Conservation (phyloP, 2,113 vertebrate genomes). For the Sitta europaea region DNA sequence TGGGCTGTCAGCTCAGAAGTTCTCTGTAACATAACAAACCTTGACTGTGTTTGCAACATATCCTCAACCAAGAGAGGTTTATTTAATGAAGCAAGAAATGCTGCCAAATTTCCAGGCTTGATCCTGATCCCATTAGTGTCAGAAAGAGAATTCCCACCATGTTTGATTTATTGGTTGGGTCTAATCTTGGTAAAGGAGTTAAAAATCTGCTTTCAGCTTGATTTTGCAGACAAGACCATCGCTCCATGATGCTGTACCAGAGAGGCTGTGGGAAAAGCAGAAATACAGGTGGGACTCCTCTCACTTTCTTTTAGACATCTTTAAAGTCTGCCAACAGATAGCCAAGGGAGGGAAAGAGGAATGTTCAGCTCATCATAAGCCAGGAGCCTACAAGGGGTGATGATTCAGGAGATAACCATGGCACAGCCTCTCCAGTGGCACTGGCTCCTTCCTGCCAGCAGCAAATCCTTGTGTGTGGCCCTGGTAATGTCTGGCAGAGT, state of each 20-base stretch:
- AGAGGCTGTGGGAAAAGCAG: not conserved
- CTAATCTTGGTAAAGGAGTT: not conserved
- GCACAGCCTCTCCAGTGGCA: not conserved
- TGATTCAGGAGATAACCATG: not conserved
- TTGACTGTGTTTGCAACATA: not conserved
- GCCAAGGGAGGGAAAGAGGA: not conserved
- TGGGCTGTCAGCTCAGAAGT: not conserved
- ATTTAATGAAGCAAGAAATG: slow-evolving; percentile 1
- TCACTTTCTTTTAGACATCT: not conserved
- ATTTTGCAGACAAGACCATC: not conserved
- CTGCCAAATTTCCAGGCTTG: not conserved
- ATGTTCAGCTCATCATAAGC: not conserved
- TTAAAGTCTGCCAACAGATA: not conserved
- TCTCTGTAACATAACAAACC: not conserved
- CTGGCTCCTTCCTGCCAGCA: not conserved
- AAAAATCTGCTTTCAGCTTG: not conserved
- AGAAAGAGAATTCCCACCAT: not conserved
- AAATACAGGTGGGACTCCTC: not conserved
- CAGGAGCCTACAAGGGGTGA: not conserved
- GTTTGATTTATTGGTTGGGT: not conserved
- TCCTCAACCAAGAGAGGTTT: not conserved
- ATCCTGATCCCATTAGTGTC: not conserved
- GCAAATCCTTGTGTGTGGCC: not conserved
- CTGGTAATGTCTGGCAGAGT: not conserved
- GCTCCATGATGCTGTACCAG: not conserved